A percentile compares a stretch with the other conserved stretches of the same genome.
Conservation (phyloP, 2,113 vertebrate genomes). For the Python bivittatus region DNA sequence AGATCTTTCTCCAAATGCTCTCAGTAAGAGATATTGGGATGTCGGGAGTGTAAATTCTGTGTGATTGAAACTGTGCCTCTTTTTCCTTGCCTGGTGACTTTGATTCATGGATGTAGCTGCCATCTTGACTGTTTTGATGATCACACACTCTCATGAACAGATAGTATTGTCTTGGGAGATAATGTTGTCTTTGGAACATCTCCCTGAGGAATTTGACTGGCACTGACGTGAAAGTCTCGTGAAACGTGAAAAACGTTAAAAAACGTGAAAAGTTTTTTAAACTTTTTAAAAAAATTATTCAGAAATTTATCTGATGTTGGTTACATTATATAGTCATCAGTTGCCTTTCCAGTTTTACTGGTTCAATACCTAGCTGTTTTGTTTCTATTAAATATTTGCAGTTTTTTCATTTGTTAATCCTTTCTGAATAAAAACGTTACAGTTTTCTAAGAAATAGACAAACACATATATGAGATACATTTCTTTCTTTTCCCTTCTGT, state of each 20-base stretch:
- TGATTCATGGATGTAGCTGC: not conserved
- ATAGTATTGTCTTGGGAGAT: not conserved
- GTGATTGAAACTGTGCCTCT: not conserved
- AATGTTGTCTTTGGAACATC: not conserved
- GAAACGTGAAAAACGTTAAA: too few relatives aligned
- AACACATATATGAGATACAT: not conserved
- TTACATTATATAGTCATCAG: not conserved
- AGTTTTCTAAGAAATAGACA: not conserved
- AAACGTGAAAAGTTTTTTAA: too few relatives aligned
- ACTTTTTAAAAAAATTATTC: not conserved
- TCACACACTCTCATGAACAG: not conserved
- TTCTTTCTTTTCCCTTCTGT: not conserved
- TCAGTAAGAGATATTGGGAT: not conserved
- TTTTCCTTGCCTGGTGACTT: not conserved
- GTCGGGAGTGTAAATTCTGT: not conserved
- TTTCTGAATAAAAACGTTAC: not conserved
- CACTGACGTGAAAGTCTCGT: too few relatives aligned
- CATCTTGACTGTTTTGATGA: not conserved
- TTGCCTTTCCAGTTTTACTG: not conserved
- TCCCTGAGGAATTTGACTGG: not conserved
- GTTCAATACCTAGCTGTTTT: not conserved
- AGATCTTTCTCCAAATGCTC: not conserved
- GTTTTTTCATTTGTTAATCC: not conserved
- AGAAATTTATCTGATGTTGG: not conserved
- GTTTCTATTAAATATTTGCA: not conserved